phyloP scores from a whole-genome alignment of 2,113 vertebrate genomes.

The Gopherus evgoodei region DNA sequence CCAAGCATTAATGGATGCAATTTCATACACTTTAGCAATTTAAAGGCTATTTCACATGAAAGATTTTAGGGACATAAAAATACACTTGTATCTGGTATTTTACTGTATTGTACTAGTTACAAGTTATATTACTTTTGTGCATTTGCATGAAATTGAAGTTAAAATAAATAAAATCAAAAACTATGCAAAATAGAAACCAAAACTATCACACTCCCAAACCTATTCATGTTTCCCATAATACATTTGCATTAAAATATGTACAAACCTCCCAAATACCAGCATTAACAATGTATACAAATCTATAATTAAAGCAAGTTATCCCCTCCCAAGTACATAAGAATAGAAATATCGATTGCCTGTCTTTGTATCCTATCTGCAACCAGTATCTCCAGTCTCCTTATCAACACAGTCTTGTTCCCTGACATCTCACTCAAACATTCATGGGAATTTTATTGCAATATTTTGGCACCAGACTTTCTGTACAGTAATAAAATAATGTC shows the following conservation, averaged over 20 bases:
- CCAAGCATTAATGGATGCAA: neutral
- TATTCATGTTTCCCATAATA: neutral
- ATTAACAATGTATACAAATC: neutral
- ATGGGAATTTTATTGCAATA: neutral
- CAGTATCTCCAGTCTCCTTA: neutral
- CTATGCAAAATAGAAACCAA: neutral
- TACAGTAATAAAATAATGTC: neutral
- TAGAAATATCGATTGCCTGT: neutral
- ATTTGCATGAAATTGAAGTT: neutral
- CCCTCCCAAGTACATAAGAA: neutral
- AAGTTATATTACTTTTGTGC: neutral
- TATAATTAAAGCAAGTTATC: neutral
- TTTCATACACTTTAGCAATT: neutral
- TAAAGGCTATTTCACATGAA: neutral
- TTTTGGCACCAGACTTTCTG: neutral
- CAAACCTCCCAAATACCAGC: neutral
- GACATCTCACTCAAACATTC: neutral
- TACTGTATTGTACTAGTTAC: neutral
- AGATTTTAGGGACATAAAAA: neutral
- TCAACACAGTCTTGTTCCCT: neutral
- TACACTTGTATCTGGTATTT: neutral
- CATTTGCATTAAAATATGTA: neutral
- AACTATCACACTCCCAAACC: neutral
- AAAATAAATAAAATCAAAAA: neutral
- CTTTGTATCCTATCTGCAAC: neutral